Base-by-base conservation (phyloP, 2,797 vertebrate species). In the Acropternis orthonyx region DNA sequence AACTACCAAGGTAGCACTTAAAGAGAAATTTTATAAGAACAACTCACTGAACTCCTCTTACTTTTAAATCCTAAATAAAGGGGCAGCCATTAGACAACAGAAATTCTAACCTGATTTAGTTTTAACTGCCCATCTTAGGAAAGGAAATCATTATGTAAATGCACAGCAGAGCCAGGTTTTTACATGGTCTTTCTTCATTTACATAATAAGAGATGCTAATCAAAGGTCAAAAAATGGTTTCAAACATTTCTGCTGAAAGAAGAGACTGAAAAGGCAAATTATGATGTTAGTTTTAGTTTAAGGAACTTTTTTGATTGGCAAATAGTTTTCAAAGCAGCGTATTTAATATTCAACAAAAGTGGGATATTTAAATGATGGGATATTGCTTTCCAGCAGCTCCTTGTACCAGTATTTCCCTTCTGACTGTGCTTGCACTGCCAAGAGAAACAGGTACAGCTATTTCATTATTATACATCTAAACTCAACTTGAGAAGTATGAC, bases 141-240 rank as follows among this genome's bases (percentile, higher is more conserved):
- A 96, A 96, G 75, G 32, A 61, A 78, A 95, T 95, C 48, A 78
- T 95, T 97, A 97, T 89, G 92, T 84, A 98, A 97, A 97, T 86
- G 26, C 1, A 16, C 15, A 66, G 43, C 61, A 51, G 85, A 91
- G 76, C 14, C 84, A 94, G 87, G 62, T 91, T 48, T 66, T 72
- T 49, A 73, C 48, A 66, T 22, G 1, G 23, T 32, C 51, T 91
- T 79, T 36, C 62, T 69, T 83, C 12, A 96, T 96, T 91, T 97
- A 79, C 95, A 95, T 96, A 92, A 94, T 78, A 95, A 97, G 95
- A 95, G 85, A 84, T 89, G 63, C 36, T 90, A 94, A 79, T 79
- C 44, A 63, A 88, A 74, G 63, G 81, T 88, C 85, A 91, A 77
- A 78, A 89, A 87, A 91, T 9, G 22, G 82, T 65, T 93, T 62